These are phyloP conservation scores for Hoplostethus mediterraneus DNA, from an alignment of 2,797 vertebrate genomes.

Conservation along the genomic window DNA sequence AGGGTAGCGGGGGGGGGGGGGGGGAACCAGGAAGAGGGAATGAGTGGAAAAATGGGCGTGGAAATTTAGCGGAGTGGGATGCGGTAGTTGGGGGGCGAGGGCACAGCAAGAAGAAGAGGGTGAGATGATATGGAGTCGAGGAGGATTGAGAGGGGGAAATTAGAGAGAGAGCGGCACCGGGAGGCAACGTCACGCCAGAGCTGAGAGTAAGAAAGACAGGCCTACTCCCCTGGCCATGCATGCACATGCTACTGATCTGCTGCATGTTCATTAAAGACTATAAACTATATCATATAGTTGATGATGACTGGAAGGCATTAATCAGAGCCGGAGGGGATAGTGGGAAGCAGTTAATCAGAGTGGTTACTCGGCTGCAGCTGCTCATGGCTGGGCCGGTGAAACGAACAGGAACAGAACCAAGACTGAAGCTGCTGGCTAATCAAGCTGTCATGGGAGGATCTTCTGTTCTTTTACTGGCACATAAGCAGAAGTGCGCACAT, in stretches of 20 bases:
- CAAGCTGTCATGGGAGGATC: not conserved
- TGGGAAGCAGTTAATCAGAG: constrained; percentile 40
- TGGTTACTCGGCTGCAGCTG: constrained; percentile 17
- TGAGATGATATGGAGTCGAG: not conserved
- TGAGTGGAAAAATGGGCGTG: constrained; percentile 19
- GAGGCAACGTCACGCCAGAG: not conserved
- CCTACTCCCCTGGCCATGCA: not conserved
- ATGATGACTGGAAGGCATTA: constrained; percentile 40
- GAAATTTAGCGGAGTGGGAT: constrained; percentile 25
- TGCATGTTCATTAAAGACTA: constrained; percentile 25
- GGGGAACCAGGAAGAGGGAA: constrained; percentile 11
- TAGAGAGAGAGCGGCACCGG: no score
- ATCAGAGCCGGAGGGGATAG: constrained; percentile 28
- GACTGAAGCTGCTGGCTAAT: not conserved
- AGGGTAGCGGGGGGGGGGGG: constrained; percentile 49
- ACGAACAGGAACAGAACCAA: constrained; percentile 11
- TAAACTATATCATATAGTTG: constrained; percentile 17
- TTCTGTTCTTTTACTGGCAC: constrained; percentile 6
- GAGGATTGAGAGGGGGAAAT: no score
- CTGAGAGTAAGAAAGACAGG: constrained; percentile 16
- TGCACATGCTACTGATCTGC: constrained; percentile 5
- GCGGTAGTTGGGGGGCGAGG: constrained; percentile 1
- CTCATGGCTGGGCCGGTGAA: not conserved
- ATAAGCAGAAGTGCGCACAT: not conserved
- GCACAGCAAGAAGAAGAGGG: not conserved